phyloP scores from a whole-genome alignment of 64 coral and sea anemone genomes.

The Stylophora pistillata region DNA sequence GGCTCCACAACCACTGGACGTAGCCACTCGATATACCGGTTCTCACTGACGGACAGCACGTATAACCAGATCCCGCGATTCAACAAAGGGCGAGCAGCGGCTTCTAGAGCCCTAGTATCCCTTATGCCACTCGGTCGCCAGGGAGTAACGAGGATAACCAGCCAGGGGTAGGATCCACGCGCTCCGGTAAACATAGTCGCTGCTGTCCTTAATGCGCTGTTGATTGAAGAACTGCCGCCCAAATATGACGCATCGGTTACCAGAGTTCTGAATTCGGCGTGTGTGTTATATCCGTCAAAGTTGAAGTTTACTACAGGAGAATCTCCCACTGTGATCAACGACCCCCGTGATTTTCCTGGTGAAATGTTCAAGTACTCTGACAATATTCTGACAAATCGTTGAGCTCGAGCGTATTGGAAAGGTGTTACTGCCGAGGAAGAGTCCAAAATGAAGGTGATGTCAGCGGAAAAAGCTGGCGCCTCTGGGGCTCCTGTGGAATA shows the following conservation, averaged over 20 bases:
- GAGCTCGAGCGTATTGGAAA: slow-evolving; percentile 37
- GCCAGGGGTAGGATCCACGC: slow-evolving; percentile 41
- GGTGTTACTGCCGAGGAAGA: slow-evolving; percentile 58
- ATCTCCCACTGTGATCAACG: slow-evolving; percentile 53
- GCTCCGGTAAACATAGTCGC: slow-evolving; percentile 49
- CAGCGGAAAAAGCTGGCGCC: slow-evolving; percentile 28
- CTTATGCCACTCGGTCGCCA: slow-evolving; percentile 24
- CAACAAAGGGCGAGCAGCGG: neutral
- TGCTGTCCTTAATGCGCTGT: slow-evolving; percentile 48
- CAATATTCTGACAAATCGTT: slow-evolving; percentile 56
- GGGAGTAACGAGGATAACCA: slow-evolving; percentile 62
- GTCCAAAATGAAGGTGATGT: slow-evolving; percentile 70
- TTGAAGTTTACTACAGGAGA: slow-evolving; percentile 36
- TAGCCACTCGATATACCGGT: slow-evolving; percentile 37
- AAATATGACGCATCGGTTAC: slow-evolving; percentile 46
- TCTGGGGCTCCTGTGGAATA: slow-evolving; percentile 43
- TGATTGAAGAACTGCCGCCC: slow-evolving; percentile 44
- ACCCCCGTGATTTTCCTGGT: slow-evolving; percentile 53
- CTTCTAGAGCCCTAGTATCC: neutral
- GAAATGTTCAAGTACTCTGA: slow-evolving; percentile 57
- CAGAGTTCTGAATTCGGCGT: slow-evolving; percentile 41
- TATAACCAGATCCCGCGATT: slow-evolving; percentile 32
- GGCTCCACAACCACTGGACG: slow-evolving; percentile 21
- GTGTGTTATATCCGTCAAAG: slow-evolving; percentile 39
- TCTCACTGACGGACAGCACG: slow-evolving; percentile 12